phyloP scores from a whole-genome alignment of 2,797 vertebrate species.

The Sylvilagus floridanus region DNA sequence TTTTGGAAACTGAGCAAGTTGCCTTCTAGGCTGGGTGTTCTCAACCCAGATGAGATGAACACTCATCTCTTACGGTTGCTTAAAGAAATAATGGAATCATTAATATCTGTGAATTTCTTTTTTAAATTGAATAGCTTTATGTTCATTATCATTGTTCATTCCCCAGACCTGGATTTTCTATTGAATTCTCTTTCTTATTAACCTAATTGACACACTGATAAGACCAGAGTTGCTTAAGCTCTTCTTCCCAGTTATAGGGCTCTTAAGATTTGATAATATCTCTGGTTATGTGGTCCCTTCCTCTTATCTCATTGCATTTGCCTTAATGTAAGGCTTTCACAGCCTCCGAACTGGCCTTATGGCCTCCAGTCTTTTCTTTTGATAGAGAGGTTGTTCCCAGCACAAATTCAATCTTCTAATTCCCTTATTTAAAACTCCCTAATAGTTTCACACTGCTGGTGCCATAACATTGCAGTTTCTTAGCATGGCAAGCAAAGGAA shows the following conservation, averaged over 20 bases:
- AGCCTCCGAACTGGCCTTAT: background rate
- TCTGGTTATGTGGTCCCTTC: background rate
- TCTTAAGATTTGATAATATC: background rate
- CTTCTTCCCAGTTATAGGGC: background rate
- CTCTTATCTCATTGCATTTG: background rate
- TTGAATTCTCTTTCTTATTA: background rate
- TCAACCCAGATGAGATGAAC: background rate
- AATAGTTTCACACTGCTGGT: background rate
- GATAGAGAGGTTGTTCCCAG: background rate
- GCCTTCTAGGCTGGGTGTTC: background rate
- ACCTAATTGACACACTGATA: background rate
- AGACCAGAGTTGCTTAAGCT: background rate
- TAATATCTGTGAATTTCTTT: background rate
- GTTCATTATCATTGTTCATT: background rate
- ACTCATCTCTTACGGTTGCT: background rate
- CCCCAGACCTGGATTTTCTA: background rate
- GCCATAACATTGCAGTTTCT: constrained; percentile 48
- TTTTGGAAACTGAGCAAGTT: background rate
- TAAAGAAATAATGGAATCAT: constrained; percentile 15
- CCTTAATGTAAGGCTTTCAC: background rate
- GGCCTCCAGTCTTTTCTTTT: background rate
- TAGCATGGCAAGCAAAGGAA: background rate
- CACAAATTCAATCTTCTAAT: background rate
- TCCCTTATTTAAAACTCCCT: background rate
- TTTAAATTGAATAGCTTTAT: background rate